Evolutionary conservation across 2,888 invertebrate genomes (phyloP).

Genomic region (Cephus pulcher): DNA sequence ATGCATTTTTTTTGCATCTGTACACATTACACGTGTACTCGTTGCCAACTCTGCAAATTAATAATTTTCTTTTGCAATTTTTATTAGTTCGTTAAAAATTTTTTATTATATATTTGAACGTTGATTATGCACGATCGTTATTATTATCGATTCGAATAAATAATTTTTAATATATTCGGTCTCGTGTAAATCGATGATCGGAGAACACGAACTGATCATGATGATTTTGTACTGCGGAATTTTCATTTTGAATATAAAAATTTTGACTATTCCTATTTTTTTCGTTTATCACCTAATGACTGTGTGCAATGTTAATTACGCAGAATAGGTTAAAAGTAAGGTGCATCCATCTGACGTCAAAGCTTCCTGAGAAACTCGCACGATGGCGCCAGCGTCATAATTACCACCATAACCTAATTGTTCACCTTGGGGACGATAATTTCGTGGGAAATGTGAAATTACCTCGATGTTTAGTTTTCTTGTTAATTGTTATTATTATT

Average conservation of each 20-base stretch:
- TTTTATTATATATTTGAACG: too few species aligned
- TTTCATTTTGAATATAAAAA: background rate
- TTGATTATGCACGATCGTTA: too few species aligned
- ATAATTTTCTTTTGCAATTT: too few species aligned
- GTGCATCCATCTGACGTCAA: background rate
- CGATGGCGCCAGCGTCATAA: background rate
- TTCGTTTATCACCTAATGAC: background rate
- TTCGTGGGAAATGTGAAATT: slow-evolving; percentile 45
- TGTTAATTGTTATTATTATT: background rate
- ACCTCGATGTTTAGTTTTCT: background rate
- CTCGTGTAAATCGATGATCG: background rate
- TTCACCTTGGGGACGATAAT: slow-evolving; percentile 33
- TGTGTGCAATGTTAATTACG: background rate
- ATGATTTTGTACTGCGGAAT: background rate
- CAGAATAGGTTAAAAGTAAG: background rate
- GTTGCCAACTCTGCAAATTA: too few species aligned
- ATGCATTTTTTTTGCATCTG: too few species aligned
- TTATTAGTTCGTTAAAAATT: too few species aligned
- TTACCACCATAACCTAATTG: background rate
- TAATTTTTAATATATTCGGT: background rate
- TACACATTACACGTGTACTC: too few species aligned
- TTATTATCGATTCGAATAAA: background rate
- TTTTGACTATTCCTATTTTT: background rate
- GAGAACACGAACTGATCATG: background rate
- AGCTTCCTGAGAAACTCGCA: background rate